A percentile compares a stretch with the other conserved stretches of the same genome.
Conservation (phyloP, 2,797 vertebrate genomes). For the Potorous gilbertii region DNA sequence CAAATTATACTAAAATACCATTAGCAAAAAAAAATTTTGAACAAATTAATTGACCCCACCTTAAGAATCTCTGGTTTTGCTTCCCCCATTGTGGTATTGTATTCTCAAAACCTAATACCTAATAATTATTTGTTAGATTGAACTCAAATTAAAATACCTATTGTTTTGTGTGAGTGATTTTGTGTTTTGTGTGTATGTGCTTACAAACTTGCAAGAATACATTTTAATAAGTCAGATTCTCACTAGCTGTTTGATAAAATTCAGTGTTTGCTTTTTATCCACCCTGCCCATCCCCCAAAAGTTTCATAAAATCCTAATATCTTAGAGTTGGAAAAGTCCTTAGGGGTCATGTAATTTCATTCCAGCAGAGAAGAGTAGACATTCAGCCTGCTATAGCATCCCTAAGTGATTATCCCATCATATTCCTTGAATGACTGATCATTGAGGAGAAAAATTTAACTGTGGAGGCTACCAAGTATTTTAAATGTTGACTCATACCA, state of each 20-base stretch:
- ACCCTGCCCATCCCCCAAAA: neutral
- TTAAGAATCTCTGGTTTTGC: neutral
- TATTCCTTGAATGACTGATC: neutral
- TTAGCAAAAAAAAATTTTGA: neutral
- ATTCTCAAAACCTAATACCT: neutral
- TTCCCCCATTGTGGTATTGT: neutral
- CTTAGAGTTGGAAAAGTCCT: neutral
- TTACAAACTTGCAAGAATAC: neutral
- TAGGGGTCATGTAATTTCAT: neutral
- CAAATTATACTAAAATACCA: neutral
- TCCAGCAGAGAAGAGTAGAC: neutral
- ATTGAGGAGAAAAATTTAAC: neutral
- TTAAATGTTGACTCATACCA: neutral
- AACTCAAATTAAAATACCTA: neutral
- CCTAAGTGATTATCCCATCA: neutral
- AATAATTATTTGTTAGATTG: neutral
- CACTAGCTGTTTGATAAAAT: neutral
- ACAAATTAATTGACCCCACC: neutral
- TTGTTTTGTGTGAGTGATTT: slow-evolving; percentile 13
- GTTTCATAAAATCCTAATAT: neutral
- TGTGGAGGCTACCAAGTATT: neutral
- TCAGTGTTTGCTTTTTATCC: neutral
- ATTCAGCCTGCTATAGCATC: neutral
- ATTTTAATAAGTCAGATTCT: neutral
- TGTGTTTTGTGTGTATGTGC: neutral